phyloP scores from a whole-genome alignment of 2,113 vertebrate species.

The Myrmecobius fasciatus region DNA sequence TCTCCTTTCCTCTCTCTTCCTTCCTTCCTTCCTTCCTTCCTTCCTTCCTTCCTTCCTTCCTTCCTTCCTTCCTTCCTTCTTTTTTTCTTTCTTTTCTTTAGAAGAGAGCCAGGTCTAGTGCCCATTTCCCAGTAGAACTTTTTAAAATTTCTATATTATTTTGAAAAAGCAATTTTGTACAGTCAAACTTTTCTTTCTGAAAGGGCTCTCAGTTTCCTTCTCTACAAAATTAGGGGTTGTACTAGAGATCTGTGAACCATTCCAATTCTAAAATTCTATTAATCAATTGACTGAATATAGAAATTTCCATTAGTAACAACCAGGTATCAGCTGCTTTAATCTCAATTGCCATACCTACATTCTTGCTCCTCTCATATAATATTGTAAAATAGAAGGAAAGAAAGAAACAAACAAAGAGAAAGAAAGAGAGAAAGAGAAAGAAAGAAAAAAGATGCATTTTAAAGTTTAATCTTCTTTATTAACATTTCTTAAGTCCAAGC shows the following conservation, averaged over 20 bases:
- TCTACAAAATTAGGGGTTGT: not conserved
- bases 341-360: not conserved
- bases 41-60: too few relatives aligned
- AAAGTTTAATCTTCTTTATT: not conserved
- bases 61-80: too few relatives aligned
- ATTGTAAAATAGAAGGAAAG: not conserved
- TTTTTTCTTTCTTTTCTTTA: too few relatives aligned
- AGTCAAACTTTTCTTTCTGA: not conserved
- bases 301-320: not conserved
- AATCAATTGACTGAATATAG: not conserved
- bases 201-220: not conserved
- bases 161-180: not conserved
- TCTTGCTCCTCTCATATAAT: not conserved
- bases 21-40: too few relatives aligned
- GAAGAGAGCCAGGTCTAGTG: too few relatives aligned
- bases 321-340: not conserved
- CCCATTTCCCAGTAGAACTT: not conserved
- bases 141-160: not conserved
- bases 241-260: not conserved
- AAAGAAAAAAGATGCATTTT: too few relatives aligned
- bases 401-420: accelerated
- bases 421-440: too few relatives aligned
- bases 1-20: too few relatives aligned
- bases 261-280: not conserved
- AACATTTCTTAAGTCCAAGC: not conserved